Conservation (phyloP, 2,888 invertebrate species). For the Cremastinae sp. region DNA sequence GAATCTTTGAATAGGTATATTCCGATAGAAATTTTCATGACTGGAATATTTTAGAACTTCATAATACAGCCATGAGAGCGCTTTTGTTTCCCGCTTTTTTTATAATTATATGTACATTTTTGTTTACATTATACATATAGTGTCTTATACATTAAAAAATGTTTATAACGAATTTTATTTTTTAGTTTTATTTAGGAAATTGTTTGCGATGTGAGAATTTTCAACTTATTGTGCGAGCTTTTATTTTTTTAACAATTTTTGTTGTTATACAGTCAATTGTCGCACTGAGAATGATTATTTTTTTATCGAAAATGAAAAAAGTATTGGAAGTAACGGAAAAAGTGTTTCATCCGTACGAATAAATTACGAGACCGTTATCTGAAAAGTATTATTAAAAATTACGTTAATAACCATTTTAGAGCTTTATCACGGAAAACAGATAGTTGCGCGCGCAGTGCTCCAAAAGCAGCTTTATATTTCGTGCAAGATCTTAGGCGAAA, state of each 20-base stretch:
- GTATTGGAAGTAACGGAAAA: too few relatives aligned
- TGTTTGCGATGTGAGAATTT: not conserved
- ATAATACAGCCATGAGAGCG: conserved; percentile 71
- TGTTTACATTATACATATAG: conserved; percentile 36
- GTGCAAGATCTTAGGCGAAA: too few relatives aligned
- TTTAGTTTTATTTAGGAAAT: not conserved
- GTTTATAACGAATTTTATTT: not conserved
- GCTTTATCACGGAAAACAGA: too few relatives aligned
- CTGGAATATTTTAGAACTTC: conserved; percentile 67
- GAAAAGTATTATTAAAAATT: too few relatives aligned
- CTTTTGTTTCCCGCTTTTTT: conserved; percentile 71
- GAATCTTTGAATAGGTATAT: conserved; percentile 36
- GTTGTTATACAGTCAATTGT: not conserved
- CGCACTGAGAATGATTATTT: too few relatives aligned
- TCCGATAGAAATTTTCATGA: conserved; percentile 66
- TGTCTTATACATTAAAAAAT: conserved; percentile 43
- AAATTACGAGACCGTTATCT: too few relatives aligned
- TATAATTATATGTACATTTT: conserved; percentile 48
- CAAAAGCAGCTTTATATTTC: too few relatives aligned
- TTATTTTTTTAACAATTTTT: not conserved
- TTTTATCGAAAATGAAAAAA: too few relatives aligned
- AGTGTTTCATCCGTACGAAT: too few relatives aligned
- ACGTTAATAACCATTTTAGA: too few relatives aligned
- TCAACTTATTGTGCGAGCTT: conserved; percentile 6
- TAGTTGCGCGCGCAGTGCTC: too few relatives aligned